A percentile compares a stretch with the other conserved stretches of the same genome.
phyloP scores from a whole-genome alignment of 2,888 invertebrate species.

The Apodemia zela region DNA sequence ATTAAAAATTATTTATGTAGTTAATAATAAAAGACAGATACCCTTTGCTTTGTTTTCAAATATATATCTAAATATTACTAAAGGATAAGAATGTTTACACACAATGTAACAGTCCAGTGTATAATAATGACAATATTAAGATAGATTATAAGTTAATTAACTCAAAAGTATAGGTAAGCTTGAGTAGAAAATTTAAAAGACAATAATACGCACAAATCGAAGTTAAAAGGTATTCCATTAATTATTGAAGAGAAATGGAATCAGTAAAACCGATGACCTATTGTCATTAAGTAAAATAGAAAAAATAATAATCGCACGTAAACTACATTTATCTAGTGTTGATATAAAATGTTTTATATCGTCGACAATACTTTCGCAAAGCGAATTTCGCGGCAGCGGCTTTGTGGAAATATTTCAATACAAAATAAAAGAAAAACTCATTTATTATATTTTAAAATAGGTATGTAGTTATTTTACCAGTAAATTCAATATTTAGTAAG shows the following conservation, averaged over 20 bases:
- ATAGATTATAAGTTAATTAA: neutral
- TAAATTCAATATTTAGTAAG: neutral
- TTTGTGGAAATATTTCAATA: constrained; percentile 12
- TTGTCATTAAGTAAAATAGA: neutral
- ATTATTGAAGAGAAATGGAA: neutral
- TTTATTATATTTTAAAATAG: too few species aligned
- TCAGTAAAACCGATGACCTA: neutral
- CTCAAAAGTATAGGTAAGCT: neutral
- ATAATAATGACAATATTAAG: neutral
- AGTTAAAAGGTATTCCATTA: neutral
- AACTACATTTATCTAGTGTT: neutral
- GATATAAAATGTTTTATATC: neutral
- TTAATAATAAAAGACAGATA: neutral
- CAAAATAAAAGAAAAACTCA: neutral
- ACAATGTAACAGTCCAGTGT: neutral
- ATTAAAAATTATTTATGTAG: constrained; percentile 17
- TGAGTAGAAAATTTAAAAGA: neutral
- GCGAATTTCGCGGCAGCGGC: constrained; percentile 37
- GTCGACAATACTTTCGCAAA: constrained; percentile 33
- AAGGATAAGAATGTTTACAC: constrained; percentile 8
- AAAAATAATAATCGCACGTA: neutral
- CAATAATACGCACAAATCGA: neutral
- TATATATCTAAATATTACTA: neutral
- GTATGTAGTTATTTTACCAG: neutral
- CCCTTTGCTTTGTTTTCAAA: constrained; percentile 13